phyloP scores from a whole-genome alignment of 2,888 invertebrate genomes.

The Clunio marinus region DNA sequence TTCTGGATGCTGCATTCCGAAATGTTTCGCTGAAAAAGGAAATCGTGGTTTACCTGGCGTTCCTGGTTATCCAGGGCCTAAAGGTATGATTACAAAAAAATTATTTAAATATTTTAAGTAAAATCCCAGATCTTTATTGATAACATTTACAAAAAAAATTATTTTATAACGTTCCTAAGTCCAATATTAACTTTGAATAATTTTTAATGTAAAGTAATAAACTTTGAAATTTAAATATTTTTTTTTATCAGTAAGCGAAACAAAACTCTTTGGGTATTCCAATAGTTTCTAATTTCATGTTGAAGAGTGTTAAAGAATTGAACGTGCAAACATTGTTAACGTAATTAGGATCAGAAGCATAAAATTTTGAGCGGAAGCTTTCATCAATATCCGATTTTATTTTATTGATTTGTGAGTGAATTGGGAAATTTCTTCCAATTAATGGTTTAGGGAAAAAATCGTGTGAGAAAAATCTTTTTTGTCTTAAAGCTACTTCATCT shows the following conservation, averaged over 20 bases:
- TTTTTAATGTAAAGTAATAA: no score
- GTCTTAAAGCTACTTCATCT: neutral
- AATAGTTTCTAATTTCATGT: constrained; percentile 21
- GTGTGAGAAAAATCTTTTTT: neutral
- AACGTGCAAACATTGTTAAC: neutral
- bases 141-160: no score
- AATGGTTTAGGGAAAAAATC: no score
- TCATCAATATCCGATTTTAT: neutral
- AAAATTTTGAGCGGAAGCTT: constrained; percentile 7
- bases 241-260: constrained; percentile 6
- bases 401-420: no score
- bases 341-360: neutral
- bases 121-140: no score
- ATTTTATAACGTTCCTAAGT: no score
- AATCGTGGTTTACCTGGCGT: constrained; percentile 70
- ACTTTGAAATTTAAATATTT: no score
- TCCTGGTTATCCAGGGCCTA: constrained; percentile 54
- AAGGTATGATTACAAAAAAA: constrained; percentile 2
- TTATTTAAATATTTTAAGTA: neutral
- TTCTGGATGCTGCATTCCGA: constrained; percentile 70
- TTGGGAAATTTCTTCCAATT: no score
- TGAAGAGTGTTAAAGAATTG: constrained; percentile 9
- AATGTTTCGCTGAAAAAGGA: constrained; percentile 87
- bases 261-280: constrained; percentile 25
- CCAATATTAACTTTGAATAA: no score